A percentile compares a stretch with the other conserved stretches of the same genome.
These are phyloP conservation scores for Brenthis ino DNA, from an alignment of 2,888 invertebrate species.

Conservation along the genomic window DNA sequence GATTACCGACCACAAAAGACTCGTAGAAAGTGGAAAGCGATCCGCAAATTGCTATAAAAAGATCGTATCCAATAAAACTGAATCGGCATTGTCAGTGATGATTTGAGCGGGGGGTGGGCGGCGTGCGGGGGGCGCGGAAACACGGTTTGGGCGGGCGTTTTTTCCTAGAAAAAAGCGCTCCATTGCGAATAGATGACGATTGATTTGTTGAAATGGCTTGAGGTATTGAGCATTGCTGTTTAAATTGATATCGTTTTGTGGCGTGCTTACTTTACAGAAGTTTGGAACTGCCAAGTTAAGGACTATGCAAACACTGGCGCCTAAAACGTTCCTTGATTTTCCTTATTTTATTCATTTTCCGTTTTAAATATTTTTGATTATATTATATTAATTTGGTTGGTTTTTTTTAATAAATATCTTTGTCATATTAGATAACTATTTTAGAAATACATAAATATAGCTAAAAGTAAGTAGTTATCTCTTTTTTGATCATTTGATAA, in stretches of 20 bases:
- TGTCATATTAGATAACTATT: not conserved
- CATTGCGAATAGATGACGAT: slow-evolving; percentile 62
- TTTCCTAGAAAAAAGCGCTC: slow-evolving; percentile 66
- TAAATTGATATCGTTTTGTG: slow-evolving; percentile 5
- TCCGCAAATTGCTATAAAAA: slow-evolving; percentile 75
- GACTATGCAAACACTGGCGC: too few species aligned
- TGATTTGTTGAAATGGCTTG: slow-evolving; percentile 57
- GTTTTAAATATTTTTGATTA: too few species aligned
- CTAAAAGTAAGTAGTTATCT: too few species aligned
- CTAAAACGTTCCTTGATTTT: too few species aligned
- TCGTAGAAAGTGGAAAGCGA: slow-evolving; percentile 76
- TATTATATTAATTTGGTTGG: too few species aligned
- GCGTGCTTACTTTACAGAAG: slow-evolving; percentile 4
- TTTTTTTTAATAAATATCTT: too few species aligned
- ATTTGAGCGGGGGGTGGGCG: slow-evolving; percentile 52
- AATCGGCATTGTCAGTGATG: slow-evolving; percentile 76
- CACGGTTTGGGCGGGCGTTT: slow-evolving; percentile 81
- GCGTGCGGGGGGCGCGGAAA: slow-evolving; percentile 49
- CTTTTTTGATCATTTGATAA: too few species aligned
- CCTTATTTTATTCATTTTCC: too few species aligned
- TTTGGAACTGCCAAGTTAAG: not conserved
- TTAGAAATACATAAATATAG: not conserved
- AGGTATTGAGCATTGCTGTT: slow-evolving; percentile 18
- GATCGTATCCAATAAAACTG: slow-evolving; percentile 76
- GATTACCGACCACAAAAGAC: slow-evolving; percentile 54